Evolutionary conservation across 2,113 vertebrate species (phyloP), one percentile per base, ranked within the genome.

Genomic region (Desmodus rotundus): DNA sequence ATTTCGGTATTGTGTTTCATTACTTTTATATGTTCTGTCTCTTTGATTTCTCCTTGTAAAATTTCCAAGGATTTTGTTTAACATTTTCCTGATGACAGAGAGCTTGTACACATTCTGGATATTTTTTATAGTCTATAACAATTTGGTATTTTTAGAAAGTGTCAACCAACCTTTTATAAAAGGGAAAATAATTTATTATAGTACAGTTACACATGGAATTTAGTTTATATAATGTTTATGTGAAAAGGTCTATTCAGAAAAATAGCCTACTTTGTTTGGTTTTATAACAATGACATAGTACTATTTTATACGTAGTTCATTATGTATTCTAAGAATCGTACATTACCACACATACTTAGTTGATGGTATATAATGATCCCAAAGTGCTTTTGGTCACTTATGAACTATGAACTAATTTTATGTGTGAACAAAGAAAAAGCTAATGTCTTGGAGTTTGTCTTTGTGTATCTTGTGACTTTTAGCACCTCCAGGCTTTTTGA

Each of bases 391-490:
- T 20, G 24, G 12, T 86, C 5, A 33, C 36, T 17, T 86, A 68
- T 24, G 22, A 31, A 38, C 31, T 89, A 5, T 80, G 12, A 68
- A 78, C 43, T 31, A 81, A n/a, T 93, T 95, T 56, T 8, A 33
- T 61, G 77, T 38, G 41, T 77, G 14, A 20, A 70, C 54, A 89
- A 19, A 24, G 17, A 68, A 19, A 90, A 28, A 56, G 7, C 0
- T 41, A 8, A 54, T 93, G 0, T 77, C 81, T 52, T 78, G 19
- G 16, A 84, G 80, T 76, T 84, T 76, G 14, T 70, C n/a, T 47
- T 54, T 8, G 0, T 92, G 93, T 96, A 74, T 95, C 16, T 91
- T 91, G 87, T 97, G 41, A 52, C 72, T 13, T 92, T 89, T 28
- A 81, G 45, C 50, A 38, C 7, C 95, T 96, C 68, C n/a, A 16